Evolutionary conservation across 1,140 invertebrate species (phyloP).

Genomic region (Leguminivora glycinivorella): DNA sequence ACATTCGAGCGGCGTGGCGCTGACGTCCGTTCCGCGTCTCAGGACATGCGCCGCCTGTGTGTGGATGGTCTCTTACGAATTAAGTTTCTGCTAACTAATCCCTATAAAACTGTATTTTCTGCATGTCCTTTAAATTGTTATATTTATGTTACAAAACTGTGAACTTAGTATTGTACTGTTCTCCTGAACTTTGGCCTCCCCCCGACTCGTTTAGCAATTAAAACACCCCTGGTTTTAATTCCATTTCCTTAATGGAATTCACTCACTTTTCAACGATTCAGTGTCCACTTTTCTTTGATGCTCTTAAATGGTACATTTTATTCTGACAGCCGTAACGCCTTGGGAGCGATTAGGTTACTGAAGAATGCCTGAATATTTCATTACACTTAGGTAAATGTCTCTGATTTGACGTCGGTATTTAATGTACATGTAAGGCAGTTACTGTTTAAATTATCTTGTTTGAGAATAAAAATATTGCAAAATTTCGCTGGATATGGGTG

Average conservation of each 20-base stretch:
- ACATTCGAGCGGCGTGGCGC: no score
- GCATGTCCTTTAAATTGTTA: no score
- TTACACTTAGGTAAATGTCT: not conserved
- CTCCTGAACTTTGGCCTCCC: not conserved
- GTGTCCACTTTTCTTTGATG: conserved; percentile 43
- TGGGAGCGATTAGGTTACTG: conserved; percentile 21
- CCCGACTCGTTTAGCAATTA: not conserved
- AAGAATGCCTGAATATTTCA: conserved; percentile 16
- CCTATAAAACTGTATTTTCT: no score
- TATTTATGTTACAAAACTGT: no score
- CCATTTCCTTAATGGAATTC: conserved; percentile 54
- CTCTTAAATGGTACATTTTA: conserved; percentile 44
- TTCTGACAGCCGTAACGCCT: conserved; percentile 35
- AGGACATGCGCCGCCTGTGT: no score
- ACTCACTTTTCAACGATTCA: conserved; percentile 53
- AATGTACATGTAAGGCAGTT: conserved; percentile 9
- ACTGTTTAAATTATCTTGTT: not conserved
- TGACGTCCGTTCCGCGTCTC: no score
- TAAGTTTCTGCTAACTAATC: no score
- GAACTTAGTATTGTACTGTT: not conserved
- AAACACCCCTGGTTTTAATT: conserved; percentile 38
- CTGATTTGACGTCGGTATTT: not conserved
- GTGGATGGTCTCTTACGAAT: no score
- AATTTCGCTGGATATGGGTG: not conserved
- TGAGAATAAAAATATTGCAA: not conserved